Conservation (phyloP, 2,888 invertebrate genomes). For the Eueremaeus valkanovi region DNA sequence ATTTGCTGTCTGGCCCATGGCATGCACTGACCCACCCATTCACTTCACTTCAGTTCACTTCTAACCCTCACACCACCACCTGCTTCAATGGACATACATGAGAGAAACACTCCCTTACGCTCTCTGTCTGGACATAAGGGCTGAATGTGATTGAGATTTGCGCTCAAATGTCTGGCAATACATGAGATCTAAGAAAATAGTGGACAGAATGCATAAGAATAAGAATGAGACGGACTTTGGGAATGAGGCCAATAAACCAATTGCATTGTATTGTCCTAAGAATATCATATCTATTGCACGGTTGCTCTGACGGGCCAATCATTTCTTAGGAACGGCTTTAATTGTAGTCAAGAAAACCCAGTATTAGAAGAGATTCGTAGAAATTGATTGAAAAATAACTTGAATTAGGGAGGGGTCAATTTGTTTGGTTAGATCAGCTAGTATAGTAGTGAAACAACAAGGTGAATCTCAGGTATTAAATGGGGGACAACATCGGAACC, state of each 20-base stretch:
- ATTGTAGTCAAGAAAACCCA: no score
- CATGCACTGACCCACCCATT: slow-evolving; percentile 31
- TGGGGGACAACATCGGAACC: no score
- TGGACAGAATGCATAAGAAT: background rate
- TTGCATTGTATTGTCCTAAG: background rate
- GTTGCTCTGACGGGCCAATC: no score
- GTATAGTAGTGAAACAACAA: no score
- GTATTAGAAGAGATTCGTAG: no score
- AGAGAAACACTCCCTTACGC: background rate
- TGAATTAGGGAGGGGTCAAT: no score
- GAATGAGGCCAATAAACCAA: slow-evolving; percentile 17
- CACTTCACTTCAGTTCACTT: background rate
- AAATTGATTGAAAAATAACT: no score
- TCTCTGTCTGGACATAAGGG: slow-evolving; percentile 4
- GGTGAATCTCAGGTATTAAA: no score
- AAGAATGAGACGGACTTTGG: background rate
- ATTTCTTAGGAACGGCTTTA: no score
- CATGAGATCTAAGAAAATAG: background rate
- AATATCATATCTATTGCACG: no score
- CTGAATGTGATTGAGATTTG: background rate
- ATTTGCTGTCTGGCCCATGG: slow-evolving; percentile 34
- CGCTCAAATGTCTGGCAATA: slow-evolving; percentile 5
- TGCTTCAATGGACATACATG: slow-evolving; percentile 28
- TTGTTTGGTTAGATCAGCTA: no score
- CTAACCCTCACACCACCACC: slow-evolving; percentile 33